Percentiles rank a stretch among this genome's conserved stretches.
Conservation (phyloP, 1,140 invertebrate species). For the Mesaphorura yosii region DNA sequence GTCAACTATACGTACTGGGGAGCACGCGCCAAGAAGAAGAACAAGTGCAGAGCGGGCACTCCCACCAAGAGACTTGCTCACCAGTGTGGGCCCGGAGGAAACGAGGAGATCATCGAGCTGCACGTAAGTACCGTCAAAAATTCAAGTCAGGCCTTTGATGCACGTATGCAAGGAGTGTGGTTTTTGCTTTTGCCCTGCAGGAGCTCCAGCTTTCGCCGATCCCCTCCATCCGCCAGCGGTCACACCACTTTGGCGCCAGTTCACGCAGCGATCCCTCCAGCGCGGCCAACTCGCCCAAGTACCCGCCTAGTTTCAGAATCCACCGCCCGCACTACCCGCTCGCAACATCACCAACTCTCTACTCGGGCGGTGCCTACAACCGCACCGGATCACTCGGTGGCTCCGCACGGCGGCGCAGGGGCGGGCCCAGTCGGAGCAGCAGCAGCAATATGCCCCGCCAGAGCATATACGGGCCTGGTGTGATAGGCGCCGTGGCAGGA, state of each 20-base stretch:
- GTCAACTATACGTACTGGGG: conserved; percentile 99
- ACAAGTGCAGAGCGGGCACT: conserved; percentile 20
- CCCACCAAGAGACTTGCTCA: conserved; percentile 22
- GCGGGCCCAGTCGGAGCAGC: conserved; percentile 6
- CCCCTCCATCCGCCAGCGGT: conserved; percentile 52
- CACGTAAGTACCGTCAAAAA: conserved; percentile 40
- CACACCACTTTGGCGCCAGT: too few species aligned
- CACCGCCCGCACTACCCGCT: conserved; percentile 40
- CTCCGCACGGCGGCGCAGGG: neutral
- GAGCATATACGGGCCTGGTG: neutral
- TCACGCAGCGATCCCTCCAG: conserved; percentile 28
- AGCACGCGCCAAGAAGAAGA: conserved; percentile 29
- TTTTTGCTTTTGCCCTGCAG: conserved; percentile 13
- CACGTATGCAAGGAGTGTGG: neutral
- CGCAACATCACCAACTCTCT: too few species aligned
- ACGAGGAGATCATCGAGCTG: conserved; percentile 62
- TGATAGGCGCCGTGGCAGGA: neutral
- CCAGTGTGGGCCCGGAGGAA: conserved; percentile 27
- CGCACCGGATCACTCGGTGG: conserved; percentile 39
- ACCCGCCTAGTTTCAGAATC: conserved; percentile 68
- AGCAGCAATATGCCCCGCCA: neutral
- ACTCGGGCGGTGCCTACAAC: too few species aligned
- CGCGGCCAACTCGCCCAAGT: conserved; percentile 45
- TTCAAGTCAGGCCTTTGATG: neutral
- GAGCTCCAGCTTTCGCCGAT: conserved; percentile 67